Evolutionary conservation across 1,140 invertebrate genomes (phyloP), one percentile per base, ranked within the genome.

Genomic region (Bombus pyrosoma): DNA sequence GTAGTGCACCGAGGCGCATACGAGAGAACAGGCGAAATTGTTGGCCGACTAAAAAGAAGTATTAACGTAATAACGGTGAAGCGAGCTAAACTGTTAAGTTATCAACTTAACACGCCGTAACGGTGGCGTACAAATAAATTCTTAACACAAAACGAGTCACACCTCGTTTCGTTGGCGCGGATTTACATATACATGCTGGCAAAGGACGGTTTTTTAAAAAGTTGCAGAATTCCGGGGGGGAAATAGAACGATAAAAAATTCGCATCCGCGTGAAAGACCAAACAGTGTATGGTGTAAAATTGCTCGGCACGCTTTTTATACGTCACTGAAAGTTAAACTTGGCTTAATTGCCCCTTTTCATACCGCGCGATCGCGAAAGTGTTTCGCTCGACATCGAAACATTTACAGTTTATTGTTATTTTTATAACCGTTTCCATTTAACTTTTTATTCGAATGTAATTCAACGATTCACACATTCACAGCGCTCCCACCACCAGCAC

Each of bases 381-480:
- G 73, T 84, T 75, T 74, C 57, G 34, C 37, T 18, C 80, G 28
- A 25, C 71, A 32, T 47, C 41, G 57, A 74, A 82, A 39, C 59
- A 53, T 82, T 83, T 47, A 53, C 81, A 77, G 62, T 78, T 83
- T 77, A 83, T 47, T 68, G 72, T 83, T 83, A 77, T 68, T 69
- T 78, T 83, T 69, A 69, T 57, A 78, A 69, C 64, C 64, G 34
- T 83, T 57, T 41, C 64, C 82, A 32, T 83, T 83, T 71, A 69
- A 83, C 82, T 78, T 83, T 83, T 76, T 66, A 78, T 78, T 39
- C 62, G 22, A 71, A 37, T 76, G 74, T 57, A 66, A 77, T 41
- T 34, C 53, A 12, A 32, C 57, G n/a, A 47, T 37, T 34, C 34
- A 12, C 59, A 62, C 59, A 62, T 62, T 12, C 59, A 62, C 28